Percentiles rank a stretch among this genome's conserved stretches.
Conservation (phyloP, 2,113 vertebrate species). For the Athene noctua region DNA sequence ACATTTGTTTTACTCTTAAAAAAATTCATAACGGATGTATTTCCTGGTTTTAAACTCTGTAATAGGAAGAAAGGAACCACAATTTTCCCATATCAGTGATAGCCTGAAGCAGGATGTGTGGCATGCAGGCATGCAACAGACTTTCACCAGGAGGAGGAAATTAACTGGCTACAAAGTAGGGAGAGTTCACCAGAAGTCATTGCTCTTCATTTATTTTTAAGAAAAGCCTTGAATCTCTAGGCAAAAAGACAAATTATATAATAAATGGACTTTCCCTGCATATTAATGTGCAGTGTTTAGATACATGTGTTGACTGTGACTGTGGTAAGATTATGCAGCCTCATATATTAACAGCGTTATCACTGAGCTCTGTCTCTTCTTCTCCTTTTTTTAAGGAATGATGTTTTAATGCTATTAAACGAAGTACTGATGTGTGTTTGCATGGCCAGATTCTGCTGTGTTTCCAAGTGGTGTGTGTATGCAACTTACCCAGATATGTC, state of each 20-base stretch:
- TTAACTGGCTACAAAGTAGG: not conserved
- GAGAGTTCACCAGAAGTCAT: not conserved
- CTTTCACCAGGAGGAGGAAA: constrained; percentile 23
- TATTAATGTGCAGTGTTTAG: not conserved
- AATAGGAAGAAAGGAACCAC: constrained; percentile 36
- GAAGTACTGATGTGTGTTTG: not conserved
- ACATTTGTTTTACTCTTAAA: constrained; percentile 19
- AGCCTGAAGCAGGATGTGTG: constrained; percentile 24
- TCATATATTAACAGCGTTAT: not conserved
- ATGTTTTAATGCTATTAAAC: not conserved
- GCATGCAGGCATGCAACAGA: not conserved
- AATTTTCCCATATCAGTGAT: not conserved
- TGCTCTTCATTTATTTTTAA: not conserved
- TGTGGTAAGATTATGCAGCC: not conserved
- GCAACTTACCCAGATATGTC: not conserved
- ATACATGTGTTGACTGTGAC: not conserved
- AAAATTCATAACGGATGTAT: not conserved
- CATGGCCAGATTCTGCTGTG: not conserved
- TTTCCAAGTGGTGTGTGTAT: not conserved
- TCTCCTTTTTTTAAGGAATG: not conserved
- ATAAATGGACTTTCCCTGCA: not conserved
- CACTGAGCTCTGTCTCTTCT: not conserved
- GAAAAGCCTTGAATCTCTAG: not conserved
- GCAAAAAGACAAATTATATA: not conserved
- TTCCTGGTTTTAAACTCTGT: constrained; percentile 33